Percentiles rank a stretch among this genome's conserved stretches.
phyloP scores from a whole-genome alignment of 2,888 invertebrate species.

The Noctua janthina region DNA sequence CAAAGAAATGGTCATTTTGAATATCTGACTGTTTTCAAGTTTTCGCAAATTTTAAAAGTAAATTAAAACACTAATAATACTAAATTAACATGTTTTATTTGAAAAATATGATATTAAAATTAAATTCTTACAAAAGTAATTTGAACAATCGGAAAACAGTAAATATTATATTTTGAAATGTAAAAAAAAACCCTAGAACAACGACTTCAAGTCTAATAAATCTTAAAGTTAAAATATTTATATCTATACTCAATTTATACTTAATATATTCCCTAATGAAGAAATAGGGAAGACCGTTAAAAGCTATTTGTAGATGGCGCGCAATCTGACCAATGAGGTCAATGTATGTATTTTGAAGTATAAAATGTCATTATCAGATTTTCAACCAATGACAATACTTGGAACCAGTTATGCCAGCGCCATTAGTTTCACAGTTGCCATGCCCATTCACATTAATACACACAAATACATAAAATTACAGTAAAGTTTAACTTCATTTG shows the following conservation, averaged over 20 bases:
- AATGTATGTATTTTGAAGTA: background rate
- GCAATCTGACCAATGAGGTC: background rate
- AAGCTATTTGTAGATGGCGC: background rate
- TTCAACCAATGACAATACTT: background rate
- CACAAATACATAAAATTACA: background rate
- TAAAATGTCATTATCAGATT: background rate
- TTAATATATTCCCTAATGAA: background rate
- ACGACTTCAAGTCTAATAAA: background rate
- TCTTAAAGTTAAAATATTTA: background rate
- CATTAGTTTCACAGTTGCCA: background rate
- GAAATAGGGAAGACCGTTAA: background rate
- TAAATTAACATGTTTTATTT: background rate
- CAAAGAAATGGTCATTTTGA: background rate
- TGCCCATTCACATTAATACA: background rate
- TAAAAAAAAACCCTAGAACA: background rate
- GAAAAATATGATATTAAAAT: background rate
- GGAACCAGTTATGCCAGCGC: background rate
- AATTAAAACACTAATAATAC: conserved; percentile 1
- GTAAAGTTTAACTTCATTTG: background rate
- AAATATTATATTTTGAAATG: background rate
- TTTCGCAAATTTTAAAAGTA: background rate
- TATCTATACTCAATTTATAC: background rate
- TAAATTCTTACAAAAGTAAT: background rate
- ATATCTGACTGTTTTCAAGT: background rate
- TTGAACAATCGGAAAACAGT: background rate